Conservation (phyloP, 2,888 invertebrate species). For the Nemapogon koenigi region DNA sequence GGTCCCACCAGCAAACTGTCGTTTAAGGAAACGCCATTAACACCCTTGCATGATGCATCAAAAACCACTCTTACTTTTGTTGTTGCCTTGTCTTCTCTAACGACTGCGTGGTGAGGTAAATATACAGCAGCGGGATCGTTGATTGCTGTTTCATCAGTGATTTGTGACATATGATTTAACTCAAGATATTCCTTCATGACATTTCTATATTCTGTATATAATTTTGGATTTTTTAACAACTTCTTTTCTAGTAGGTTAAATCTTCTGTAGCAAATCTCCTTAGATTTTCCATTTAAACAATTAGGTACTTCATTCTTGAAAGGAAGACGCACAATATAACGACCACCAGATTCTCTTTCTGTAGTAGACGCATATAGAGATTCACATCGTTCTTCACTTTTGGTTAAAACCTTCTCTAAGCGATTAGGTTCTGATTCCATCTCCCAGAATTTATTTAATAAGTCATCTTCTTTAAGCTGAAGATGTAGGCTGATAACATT, state of each 20-base stretch:
- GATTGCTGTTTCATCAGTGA: neutral
- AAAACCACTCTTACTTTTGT: slow-evolving; percentile 11
- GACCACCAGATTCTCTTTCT: slow-evolving; percentile 13
- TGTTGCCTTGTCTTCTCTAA: slow-evolving; percentile 9
- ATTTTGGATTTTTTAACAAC: slow-evolving; percentile 12
- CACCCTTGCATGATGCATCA: slow-evolving; percentile 13
- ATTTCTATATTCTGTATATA: slow-evolving; percentile 15
- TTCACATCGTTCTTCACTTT: slow-evolving; percentile 14
- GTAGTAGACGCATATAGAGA: slow-evolving; percentile 16
- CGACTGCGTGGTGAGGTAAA: slow-evolving; percentile 11
- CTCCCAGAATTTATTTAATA: slow-evolving; percentile 18
- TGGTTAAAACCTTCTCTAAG: slow-evolving; percentile 13
- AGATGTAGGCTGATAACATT: slow-evolving; percentile 14
- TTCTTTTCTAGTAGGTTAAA: slow-evolving; percentile 15
- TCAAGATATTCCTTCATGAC: slow-evolving; percentile 15
- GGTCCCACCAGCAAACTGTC: slow-evolving; percentile 12
- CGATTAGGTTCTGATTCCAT: slow-evolving; percentile 15
- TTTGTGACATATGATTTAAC: slow-evolving; percentile 13
- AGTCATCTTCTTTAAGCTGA: slow-evolving; percentile 15
- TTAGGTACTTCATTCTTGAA: slow-evolving; percentile 14
- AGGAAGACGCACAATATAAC: slow-evolving; percentile 15
- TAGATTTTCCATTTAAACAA: slow-evolving; percentile 14
- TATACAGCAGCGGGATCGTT: slow-evolving; percentile 8
- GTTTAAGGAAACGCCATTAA: slow-evolving; percentile 10
- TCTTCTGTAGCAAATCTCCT: slow-evolving; percentile 16